Evolutionary conservation across 2,113 vertebrate species (phyloP), one percentile per base, ranked within the genome.

Genomic region (Craseonycteris thonglongyai): DNA sequence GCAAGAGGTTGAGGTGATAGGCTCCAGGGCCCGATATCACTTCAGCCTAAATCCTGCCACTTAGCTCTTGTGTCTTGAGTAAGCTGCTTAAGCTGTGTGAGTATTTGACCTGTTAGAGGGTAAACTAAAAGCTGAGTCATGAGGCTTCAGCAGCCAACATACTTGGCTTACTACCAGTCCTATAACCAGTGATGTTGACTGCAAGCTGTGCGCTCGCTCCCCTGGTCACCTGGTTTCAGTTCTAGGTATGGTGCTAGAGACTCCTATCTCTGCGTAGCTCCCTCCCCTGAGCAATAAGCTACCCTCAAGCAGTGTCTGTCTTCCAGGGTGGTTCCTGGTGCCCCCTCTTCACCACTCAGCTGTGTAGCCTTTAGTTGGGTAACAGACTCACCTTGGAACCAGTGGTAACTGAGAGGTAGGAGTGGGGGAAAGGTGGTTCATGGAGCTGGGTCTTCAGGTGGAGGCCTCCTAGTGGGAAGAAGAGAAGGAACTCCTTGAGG

Each of bases 11-110:
- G 12, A 63, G 11, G 40, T 63, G 35, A 33, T 3, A 49, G 22
- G 2, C n/a, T n/a, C 59, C 1, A 19, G 8, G 71, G 30, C 1
- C 38, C 3, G 5, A 30, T n/a, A 28, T 26, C 26, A 18, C 13
- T 74, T 92, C 35, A 58, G 42, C 28, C 4, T 59, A 18, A 42
- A 28, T 54, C 35, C 56, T 47, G 28, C 9, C 35, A 7, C 11
- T 71, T 19, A 16, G 45, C 33, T 71, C 40, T 63, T 8, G 6
- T 40, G 28, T 58, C 21, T 42, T 47, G 3, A 22, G 19, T n/a
- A 26, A 78, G 26, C 56, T 24, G n/a, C 19, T 83, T 40, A 28
- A 63, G 11, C 28, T 72, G 21, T 68, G 15, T 81, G 24, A 71
- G 5, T 13, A n/a, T 7, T 69, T 45, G 24, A 26, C 21, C 5